Evolutionary conservation across 2,888 invertebrate species (phyloP).

Genomic region (Endotricha flammealis): DNA sequence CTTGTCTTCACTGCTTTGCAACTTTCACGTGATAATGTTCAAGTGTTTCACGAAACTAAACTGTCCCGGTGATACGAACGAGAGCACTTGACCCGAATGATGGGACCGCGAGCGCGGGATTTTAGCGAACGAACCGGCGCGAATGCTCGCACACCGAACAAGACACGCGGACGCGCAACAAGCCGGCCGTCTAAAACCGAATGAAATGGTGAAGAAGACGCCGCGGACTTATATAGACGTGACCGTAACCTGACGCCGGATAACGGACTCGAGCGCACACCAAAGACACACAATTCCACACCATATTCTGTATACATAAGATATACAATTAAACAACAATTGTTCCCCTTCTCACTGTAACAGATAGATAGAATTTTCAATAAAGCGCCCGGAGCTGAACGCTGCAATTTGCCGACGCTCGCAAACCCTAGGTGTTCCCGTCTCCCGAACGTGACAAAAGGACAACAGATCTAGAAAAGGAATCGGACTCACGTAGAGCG

Average conservation of each 20-base stretch:
- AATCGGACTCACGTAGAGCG: too few relatives aligned
- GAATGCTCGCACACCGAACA: constrained; percentile 28
- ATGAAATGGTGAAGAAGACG: constrained; percentile 77
- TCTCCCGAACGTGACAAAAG: constrained; percentile 44
- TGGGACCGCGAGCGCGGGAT: constrained; percentile 36
- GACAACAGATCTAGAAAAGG: constrained; percentile 59
- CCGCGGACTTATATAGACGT: constrained; percentile 76
- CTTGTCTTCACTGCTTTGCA: constrained; percentile 41
- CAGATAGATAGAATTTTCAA: constrained; percentile 74
- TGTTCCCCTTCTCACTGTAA: constrained; percentile 52
- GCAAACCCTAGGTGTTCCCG: constrained; percentile 40
- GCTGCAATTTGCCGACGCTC: constrained; percentile 64
- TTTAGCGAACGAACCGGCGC: constrained; percentile 42
- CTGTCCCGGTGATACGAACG: constrained; percentile 50
- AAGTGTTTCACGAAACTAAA: constrained; percentile 63
- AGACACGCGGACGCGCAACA: constrained; percentile 50
- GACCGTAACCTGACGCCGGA: constrained; percentile 77
- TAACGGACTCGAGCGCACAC: constrained; percentile 64
- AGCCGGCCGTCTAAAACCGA: constrained; percentile 69
- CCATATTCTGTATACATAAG: constrained; percentile 45
- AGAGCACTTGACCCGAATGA: constrained; percentile 56
- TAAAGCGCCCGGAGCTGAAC: constrained; percentile 68
- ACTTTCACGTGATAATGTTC: constrained; percentile 55
- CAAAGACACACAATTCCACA: constrained; percentile 41
- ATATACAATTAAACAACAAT: constrained; percentile 34